Conservation (phyloP, 2,797 vertebrate species). For the Taeniopygia guttata region DNA sequence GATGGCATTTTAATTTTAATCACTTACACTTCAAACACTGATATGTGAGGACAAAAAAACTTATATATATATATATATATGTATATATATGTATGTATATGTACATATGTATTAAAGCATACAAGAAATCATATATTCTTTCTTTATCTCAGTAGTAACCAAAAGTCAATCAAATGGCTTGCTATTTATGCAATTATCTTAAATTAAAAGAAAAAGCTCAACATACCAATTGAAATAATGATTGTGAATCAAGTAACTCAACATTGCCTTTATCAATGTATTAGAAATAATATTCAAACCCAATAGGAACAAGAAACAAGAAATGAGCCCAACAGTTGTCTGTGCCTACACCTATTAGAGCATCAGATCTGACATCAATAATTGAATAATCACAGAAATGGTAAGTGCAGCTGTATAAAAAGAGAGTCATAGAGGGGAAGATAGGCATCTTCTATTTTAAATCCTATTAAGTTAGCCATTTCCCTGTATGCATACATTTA, state of each 20-base stretch:
- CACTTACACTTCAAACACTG: background rate
- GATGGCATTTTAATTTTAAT: background rate
- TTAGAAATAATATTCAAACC: background rate
- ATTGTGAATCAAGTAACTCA: background rate
- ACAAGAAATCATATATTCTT: background rate
- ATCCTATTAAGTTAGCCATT: background rate
- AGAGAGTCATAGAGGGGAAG: background rate
- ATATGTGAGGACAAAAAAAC: background rate
- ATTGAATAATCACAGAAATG: background rate
- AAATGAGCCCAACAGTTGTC: background rate
- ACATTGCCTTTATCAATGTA: background rate
- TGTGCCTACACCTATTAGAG: background rate
- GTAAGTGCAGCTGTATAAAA: background rate
- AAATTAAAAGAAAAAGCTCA: background rate
- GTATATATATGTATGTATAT: background rate
- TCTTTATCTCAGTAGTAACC: background rate
- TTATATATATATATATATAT: background rate
- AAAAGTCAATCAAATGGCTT: background rate
- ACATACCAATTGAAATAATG: background rate
- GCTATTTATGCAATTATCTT: background rate
- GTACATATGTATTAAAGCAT: background rate
- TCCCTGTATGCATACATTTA: background rate
- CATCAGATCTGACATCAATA: background rate
- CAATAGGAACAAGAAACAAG: background rate
- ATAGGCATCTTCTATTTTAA: background rate